Base-by-base conservation (phyloP, 2,888 invertebrate genomes). In the Lypha dubia region DNA sequence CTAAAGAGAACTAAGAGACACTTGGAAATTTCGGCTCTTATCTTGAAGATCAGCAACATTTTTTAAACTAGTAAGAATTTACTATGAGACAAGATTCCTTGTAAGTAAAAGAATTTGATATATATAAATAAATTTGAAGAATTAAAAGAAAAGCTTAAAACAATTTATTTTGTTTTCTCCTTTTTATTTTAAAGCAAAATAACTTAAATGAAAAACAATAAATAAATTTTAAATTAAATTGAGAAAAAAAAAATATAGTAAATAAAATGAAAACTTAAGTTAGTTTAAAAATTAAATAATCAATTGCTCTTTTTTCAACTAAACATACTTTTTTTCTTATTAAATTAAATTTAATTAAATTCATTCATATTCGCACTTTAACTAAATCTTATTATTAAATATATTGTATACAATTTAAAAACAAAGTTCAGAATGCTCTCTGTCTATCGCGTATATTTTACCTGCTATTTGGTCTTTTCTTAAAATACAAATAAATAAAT, bases 401-500 rank as follows among this genome's bases (percentile, higher is more conserved):
- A 32, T 56, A 56, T n/a, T n/a, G n/a, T n/a, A 13, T 20, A 62
- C 60, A 24, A n/a, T 44, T 67, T 49, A 35, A 32, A 35, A 32
- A 35, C 24, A 46, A 15, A 1, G 8, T 63, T n/a, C n/a, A n/a
- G n/a, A n/a, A 44, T 53, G 38, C 68, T 38, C 53, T 68, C 38
- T 1, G 17, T 17, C 17, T 28, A 24, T 13, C 5, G 11, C 4
- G 13, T 60, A 0, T 20, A 9, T 38, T 49, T 49, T 38, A 20
- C 7, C 49, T 17, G 22, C 38, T 68, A 60, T 75, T 85, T 83
- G 65, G 82, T 63, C 68, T 81, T 63, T 75, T 75, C 63, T 63
- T 63, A 80, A 51, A 79, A 53, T 51, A 46, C n/a, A 73, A 22
- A 24, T 20, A 56, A 51, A 51, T 22, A 68, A 44, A 60, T 13